Conservation (phyloP, 2,888 invertebrate genomes). For the Atrina japonica region DNA sequence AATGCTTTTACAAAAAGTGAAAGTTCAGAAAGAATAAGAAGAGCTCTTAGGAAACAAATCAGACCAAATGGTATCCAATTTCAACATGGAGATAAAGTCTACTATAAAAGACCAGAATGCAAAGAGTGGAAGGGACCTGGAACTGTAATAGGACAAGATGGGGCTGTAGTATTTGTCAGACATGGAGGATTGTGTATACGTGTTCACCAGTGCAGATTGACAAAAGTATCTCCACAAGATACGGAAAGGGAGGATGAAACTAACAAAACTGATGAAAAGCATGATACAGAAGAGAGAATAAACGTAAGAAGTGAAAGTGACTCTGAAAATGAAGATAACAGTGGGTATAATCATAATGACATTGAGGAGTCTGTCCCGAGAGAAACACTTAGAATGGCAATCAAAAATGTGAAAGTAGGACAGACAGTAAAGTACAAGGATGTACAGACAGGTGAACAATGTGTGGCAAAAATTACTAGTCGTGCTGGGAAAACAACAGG, state of each 20-base stretch:
- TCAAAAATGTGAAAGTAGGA: too few relatives aligned
- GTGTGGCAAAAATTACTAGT: constrained; percentile 13
- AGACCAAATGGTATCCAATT: constrained; percentile 34
- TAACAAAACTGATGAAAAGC: constrained; percentile 13
- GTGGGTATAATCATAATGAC: neutral
- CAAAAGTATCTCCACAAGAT: constrained; percentile 48
- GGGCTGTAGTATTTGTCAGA: constrained; percentile 51
- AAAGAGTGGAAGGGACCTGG: constrained; percentile 54
- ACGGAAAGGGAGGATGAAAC: constrained; percentile 41
- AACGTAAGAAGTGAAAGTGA: neutral
- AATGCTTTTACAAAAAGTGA: constrained; percentile 41
- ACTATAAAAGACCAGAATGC: constrained; percentile 48
- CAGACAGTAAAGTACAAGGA: too few relatives aligned
- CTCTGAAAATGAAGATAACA: neutral
- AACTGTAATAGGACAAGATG: constrained; percentile 55
- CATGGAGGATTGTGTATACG: constrained; percentile 49
- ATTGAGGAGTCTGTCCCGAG: neutral
- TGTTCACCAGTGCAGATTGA: too few relatives aligned
- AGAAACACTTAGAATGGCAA: neutral
- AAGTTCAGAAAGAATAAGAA: constrained; percentile 44
- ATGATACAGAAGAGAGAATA: neutral
- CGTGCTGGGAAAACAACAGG: constrained; percentile 24
- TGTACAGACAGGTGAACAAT: neutral
- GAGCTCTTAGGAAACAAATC: constrained; percentile 42
- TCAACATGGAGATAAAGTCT: constrained; percentile 46